These are phyloP conservation scores for Dendrocopos noguchii DNA, from an alignment of 2,113 vertebrate species.

Conservation along the genomic window DNA sequence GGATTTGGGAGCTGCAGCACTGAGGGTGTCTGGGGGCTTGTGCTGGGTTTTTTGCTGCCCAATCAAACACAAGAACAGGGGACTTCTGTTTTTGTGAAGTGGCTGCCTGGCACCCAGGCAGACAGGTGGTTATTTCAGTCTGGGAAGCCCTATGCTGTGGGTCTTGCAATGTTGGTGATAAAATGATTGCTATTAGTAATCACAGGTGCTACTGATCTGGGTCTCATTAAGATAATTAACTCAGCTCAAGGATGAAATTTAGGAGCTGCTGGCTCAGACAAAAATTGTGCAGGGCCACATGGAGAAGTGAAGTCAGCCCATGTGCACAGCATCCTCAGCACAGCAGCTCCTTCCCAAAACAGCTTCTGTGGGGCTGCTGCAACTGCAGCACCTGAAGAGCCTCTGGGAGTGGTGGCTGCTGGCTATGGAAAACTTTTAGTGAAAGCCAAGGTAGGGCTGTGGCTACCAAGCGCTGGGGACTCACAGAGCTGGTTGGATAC, in stretches of 20 bases:
- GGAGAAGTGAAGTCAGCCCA: not conserved
- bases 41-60: not conserved
- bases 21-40: not conserved
- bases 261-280: not conserved
- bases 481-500: accelerated
- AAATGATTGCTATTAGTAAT: not conserved
- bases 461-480: accelerated
- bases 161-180: accelerated
- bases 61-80: not conserved
- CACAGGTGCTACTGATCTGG: not conserved
- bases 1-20: not conserved
- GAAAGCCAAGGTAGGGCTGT: not conserved
- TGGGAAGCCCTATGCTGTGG: accelerated
- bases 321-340: accelerated
- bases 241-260: accelerated
- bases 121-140: not conserved
- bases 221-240: not conserved
- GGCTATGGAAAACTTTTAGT: not conserved
- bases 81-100: not conserved
- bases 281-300: not conserved
- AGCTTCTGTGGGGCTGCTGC: accelerated
- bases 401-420: accelerated
- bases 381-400: not conserved
- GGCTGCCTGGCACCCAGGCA: not conserved
- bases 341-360: accelerated